Base-by-base conservation (phyloP, 2,113 vertebrate genomes). In the Coracopsis vasa region DNA sequence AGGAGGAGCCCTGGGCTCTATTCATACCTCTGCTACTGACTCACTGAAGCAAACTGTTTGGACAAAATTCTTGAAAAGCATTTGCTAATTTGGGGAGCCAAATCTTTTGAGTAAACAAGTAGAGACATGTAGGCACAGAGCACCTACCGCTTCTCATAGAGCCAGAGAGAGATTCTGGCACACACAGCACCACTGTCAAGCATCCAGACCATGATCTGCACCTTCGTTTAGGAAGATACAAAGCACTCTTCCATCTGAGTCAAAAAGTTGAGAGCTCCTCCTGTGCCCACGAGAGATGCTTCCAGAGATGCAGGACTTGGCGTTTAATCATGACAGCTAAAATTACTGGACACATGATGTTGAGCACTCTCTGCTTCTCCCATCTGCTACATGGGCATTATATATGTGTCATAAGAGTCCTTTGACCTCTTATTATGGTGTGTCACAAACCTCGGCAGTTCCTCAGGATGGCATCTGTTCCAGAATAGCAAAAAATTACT, bases 31-130 rank as follows among this genome's bases (percentile, higher is more conserved):
- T 92, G 64, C 60, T 62, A 74, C 83, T 97, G 92, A 97, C 88
- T 96, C 95, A 96, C 47, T 51, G 86, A 47, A 75, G 47, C 21
- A 80, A 92, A 71, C 51, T 56, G 74, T 62, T 86, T 80, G 80
- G 60, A 88, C 72, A 79, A 86, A 93, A 92, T 96, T 96, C 94
- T 96, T 97, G 95, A 96, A 97, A 96, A 96, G 90, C 92, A 48
- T 78, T 94, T 0, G 4, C 29, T 90, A 86, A 84, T 84, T 94
- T 71, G 13, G 31, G 77, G 61, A 95, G 86, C 56, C 86, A 81
- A 75, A 1, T 77, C 86, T 83, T 84, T 80, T 65, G 37, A 2
- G 0, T 67, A 79, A 86, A 91, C 86, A 81, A 75, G 86, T 35
- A 72, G 77, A 94, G 92, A 91, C 83, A 67, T 28, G 28, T 9